Percentiles rank a stretch among this genome's conserved stretches.
phyloP scores from a whole-genome alignment of 1,140 invertebrate species.

The Trichonephila clavata region DNA sequence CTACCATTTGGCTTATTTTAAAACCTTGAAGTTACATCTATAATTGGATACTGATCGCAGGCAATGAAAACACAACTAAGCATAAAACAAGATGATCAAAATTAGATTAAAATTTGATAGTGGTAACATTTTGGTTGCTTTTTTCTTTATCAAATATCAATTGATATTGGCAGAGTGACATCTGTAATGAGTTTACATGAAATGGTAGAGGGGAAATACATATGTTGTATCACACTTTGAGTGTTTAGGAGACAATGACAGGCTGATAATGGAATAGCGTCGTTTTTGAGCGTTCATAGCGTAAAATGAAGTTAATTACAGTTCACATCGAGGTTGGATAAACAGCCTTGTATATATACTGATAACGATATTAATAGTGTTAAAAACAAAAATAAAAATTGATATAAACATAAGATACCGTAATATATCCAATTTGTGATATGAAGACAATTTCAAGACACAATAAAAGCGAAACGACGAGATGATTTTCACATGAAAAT shows the following conservation, averaged over 20 bases:
- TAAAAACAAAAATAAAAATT: neutral
- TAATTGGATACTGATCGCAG: neutral
- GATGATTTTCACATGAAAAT: neutral
- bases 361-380: neutral
- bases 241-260: neutral
- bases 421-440: too few species aligned
- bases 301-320: neutral
- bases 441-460: neutral
- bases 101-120: neutral
- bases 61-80: neutral
- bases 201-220: neutral
- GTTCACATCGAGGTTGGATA: neutral
- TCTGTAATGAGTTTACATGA: neutral
- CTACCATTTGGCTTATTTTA: neutral
- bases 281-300: constrained; percentile 21
- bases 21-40: neutral
- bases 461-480: neutral
- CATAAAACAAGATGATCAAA: neutral
- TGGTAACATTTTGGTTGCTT: neutral
- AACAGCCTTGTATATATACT: neutral
- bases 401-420: neutral
- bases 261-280: neutral
- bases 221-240: neutral
- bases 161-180: neutral
- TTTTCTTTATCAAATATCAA: neutral